Conservation (phyloP, 2,113 vertebrate species). For the Pelmatolapia mariae region DNA sequence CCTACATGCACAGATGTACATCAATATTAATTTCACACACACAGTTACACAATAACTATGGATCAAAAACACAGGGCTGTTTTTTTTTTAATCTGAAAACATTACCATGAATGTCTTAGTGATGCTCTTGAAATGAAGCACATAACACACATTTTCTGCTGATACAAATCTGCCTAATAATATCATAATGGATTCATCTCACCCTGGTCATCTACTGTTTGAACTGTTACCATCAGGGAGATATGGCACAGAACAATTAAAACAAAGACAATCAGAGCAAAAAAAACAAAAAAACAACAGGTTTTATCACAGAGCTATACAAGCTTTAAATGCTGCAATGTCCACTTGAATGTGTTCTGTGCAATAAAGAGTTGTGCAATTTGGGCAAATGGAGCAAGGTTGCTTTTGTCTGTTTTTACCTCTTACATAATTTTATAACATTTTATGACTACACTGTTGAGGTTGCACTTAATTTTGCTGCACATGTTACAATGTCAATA, state of each 20-base stretch:
- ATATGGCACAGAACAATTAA: neutral
- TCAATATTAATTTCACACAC: neutral
- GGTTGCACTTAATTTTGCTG: neutral
- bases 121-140: neutral
- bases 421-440: neutral
- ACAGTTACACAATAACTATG: neutral
- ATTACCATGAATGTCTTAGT: neutral
- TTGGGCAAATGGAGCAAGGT: neutral
- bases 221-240: neutral
- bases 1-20: neutral
- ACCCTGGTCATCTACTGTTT: neutral
- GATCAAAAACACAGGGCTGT: neutral
- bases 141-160: neutral
- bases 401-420: neutral
- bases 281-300: rapidly evolving
- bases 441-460: neutral
- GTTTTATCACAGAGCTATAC: neutral
- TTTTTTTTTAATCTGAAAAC: neutral
- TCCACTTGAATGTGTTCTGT: neutral
- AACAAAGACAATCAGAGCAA: neutral
- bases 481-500: neutral
- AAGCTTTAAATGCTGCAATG: neutral
- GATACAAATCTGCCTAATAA: neutral
- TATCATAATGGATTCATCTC: neutral
- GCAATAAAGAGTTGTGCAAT: neutral